Conservation (phyloP, 2,888 invertebrate genomes). For the Julus scanicus region DNA sequence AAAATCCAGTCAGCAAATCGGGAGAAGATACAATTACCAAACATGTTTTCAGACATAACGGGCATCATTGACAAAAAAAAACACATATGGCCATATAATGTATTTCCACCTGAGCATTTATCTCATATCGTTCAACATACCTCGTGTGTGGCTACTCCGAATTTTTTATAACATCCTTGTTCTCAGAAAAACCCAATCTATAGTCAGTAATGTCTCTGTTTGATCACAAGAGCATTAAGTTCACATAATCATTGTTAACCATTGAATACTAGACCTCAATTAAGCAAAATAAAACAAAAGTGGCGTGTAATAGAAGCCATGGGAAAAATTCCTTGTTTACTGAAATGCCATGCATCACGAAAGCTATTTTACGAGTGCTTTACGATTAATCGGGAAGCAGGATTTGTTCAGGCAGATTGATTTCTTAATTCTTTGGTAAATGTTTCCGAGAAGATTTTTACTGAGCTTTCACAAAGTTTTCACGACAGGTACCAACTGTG, state of each 20-base stretch:
- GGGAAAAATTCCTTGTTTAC: not conserved
- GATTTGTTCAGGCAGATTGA: conserved; percentile 25
- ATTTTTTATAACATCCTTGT: no score
- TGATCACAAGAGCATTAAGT: not conserved
- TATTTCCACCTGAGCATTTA: no score
- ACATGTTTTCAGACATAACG: no score
- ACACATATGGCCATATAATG: no score
- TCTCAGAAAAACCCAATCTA: no score
- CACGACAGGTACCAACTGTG: not conserved
- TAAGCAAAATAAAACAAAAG: not conserved
- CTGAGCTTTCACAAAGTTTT: not conserved
- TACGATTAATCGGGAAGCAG: not conserved
- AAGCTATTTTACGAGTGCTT: no score
- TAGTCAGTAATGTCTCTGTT: not conserved
- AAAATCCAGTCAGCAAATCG: no score
- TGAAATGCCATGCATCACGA: no score
- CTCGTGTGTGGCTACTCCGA: no score
- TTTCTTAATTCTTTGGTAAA: not conserved
- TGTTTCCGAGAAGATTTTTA: not conserved
- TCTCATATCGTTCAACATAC: no score
- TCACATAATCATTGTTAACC: not conserved
- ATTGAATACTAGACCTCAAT: not conserved
- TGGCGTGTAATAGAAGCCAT: not conserved
- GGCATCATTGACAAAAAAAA: no score
- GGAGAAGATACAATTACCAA: no score